Base-by-base conservation (phyloP, 2,113 vertebrate species). In the Amblyopsis rosae region DNA sequence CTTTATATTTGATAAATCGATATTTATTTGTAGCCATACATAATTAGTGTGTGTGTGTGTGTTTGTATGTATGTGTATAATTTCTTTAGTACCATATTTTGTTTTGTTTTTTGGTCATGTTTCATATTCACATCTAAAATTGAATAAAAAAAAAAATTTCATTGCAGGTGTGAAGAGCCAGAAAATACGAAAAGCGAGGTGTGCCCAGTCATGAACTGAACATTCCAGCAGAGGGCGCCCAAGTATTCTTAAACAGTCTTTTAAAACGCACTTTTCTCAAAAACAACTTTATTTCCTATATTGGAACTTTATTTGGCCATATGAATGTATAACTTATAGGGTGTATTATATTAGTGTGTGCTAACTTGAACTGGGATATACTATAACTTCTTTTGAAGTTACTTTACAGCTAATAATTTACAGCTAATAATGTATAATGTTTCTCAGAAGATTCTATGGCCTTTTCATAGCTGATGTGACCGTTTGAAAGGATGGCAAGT, bases 141-240 rank as follows among this genome's bases (percentile, higher is more conserved):
- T 3, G 0, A 41, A 41, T 41, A 6, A 7, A 7, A 16, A 49
- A 11, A 49, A 46, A 15, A 12, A 3, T 15, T 64, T 58, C 46
- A 16, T 57, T 8, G 6, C 69, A 90, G 88, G 80, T 65, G 0
- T 65, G 4, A 80, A 47, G 10, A 73, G 68, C 70, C 75, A 9
- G 0, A 48, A 0, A 8, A 49, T 1, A 45, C 1, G 0, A 10
- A 86, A 56, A 50, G 0, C 3, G 4, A 0, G 7, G 0, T 90
- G 88, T 13, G 74, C 12, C 4, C n/a, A 75, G 7, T 89, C 85
- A 15, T 89, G 75, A 61, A 13, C 12, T n/a, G 13, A 46, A 41
- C 41, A 8, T 2, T 35, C 48, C 59, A 67, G 26, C 5, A 41
- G 35, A 41, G 35, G 35, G 35, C 35, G 35, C 35, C 35, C 4